Evolutionary conservation across 1,140 invertebrate genomes (phyloP), one percentile per base, ranked within the genome.

Genomic region (Platyscapa corneri): DNA sequence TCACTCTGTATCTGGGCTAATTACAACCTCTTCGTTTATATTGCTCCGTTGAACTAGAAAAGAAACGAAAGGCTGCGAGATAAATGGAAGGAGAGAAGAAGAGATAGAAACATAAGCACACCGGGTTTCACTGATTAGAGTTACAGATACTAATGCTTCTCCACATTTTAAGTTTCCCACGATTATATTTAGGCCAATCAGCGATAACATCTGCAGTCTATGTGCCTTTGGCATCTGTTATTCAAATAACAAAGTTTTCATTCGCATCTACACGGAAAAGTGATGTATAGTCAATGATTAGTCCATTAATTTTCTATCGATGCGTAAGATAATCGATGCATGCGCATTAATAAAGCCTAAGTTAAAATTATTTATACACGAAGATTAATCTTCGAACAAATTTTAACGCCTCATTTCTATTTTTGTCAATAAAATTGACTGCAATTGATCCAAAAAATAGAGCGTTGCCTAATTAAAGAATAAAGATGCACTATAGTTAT

Each of bases 81-180:
- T 23, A 60, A 27, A 60, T 23, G 27, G 39, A 70, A 39, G 53
- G 30, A 37, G 64, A 49, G 42, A 27, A 39, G 27, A 37, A 65
- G 64, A 23, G 75, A 37, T n/a, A 32, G 49, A 30, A 34, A 78
- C 16, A 42, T 0, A 65, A 18, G 20, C 56, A 27, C n/a, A n/a
- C 23, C 34, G 16, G 56, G 20, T 42, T 79, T 65, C n/a, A 60
- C 37, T 80, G 78, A 80, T 80, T 80, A 30, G 20, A 80, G 34
- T 56, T 30, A 60, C 56, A 65, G 37, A 81, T 81, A 16, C 78
- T 23, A 46, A 23, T n/a, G 37, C 37, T 42, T n/a, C 39, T 74
- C n/a, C 39, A 42, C 37, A 42, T 74, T 74, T 42, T 39, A 5
- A 7, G n/a, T 18, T 74, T 42, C 27, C 70, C 14, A 39, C 12